Evolutionary conservation across 2,888 invertebrate species (phyloP).

Genomic region (Xestia sexstrigata): DNA sequence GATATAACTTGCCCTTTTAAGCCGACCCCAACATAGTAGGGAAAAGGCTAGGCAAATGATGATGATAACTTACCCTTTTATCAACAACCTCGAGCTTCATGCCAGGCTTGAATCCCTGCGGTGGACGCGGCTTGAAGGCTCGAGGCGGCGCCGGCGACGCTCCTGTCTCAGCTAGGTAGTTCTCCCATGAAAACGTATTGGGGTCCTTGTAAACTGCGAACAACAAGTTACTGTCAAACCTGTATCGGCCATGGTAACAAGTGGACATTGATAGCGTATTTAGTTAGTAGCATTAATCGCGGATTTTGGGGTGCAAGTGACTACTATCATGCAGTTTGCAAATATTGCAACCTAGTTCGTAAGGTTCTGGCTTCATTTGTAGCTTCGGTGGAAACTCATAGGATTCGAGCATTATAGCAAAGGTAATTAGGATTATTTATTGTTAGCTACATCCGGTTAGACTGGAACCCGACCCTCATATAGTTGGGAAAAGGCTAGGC

Average conservation of each 20-base stretch:
- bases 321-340: background rate
- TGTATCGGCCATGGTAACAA: background rate
- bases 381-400: background rate
- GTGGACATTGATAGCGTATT: background rate
- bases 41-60: too few species aligned
- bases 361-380: background rate
- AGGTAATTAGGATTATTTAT: background rate
- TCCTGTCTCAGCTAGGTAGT: slow-evolving; percentile 94
- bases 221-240: slow-evolving; percentile 12
- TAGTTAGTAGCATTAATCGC: background rate
- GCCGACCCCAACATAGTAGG: too few species aligned
- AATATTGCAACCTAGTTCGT: background rate
- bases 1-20: too few species aligned
- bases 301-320: background rate
- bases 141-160: slow-evolving; percentile 94
- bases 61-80: slow-evolving; percentile 92
- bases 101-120: slow-evolving; percentile 94
- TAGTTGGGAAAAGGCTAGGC: background rate
- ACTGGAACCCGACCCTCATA: background rate
- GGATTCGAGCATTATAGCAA: background rate
- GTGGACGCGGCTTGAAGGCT: slow-evolving; percentile 95
- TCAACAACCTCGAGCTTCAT: slow-evolving; percentile 98
- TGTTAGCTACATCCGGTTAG: background rate
- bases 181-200: slow-evolving; percentile 95
- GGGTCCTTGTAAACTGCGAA: slow-evolving; percentile 92